Conservation (phyloP, 2,888 invertebrate species). For the Cryptocephalus primarius region DNA sequence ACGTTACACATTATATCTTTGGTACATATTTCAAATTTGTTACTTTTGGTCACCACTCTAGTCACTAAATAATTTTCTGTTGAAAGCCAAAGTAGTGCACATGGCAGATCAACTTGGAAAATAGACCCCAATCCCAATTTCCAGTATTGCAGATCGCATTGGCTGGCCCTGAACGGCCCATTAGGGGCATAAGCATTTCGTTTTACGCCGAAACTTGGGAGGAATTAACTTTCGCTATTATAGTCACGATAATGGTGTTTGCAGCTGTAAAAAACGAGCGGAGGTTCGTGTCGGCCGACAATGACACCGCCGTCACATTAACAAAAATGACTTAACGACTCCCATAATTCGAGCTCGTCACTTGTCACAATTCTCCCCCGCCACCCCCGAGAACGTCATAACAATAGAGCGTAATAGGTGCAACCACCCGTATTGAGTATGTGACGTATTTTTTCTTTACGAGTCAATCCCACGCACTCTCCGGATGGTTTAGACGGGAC, state of each 20-base stretch:
- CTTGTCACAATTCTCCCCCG: neutral
- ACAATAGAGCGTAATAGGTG: slow-evolving; percentile 15
- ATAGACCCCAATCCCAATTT: too few species aligned
- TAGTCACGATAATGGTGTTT: neutral
- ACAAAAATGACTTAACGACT: neutral
- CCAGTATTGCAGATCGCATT: too few species aligned
- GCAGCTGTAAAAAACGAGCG: neutral
- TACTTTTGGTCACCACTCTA: too few species aligned
- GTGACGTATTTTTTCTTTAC: slow-evolving; percentile 26
- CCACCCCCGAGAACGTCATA: slow-evolving; percentile 10
- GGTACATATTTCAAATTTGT: too few species aligned
- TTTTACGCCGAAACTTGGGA: too few species aligned
- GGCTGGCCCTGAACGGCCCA: too few species aligned
- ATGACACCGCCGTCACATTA: neutral
- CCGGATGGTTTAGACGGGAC: slow-evolving; percentile 25
- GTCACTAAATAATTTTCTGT: too few species aligned
- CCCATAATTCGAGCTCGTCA: neutral
- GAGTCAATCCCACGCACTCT: slow-evolving; percentile 29
- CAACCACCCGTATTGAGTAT: slow-evolving; percentile 22
- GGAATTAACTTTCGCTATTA: too few species aligned
- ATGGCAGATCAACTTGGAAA: too few species aligned
- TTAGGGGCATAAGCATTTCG: too few species aligned
- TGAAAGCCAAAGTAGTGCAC: too few species aligned
- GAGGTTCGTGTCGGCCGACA: neutral
- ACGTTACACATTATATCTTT: too few species aligned